Evolutionary conservation across 2,113 vertebrate species (phyloP), one percentile per base, ranked within the genome.

Genomic region (Pachyramphus minor): DNA sequence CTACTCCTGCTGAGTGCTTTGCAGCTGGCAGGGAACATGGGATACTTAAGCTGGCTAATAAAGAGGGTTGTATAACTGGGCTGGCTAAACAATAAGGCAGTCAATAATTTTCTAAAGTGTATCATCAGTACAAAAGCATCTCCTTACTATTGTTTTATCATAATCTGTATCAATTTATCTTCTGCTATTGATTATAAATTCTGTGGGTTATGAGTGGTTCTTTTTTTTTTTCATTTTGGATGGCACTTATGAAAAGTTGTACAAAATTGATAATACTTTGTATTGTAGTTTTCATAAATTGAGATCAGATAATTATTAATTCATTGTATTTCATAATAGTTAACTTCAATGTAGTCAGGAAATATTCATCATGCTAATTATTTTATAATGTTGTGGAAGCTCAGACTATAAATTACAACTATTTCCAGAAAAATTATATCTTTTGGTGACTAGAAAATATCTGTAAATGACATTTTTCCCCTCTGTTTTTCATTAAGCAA

Each of bases 11-110:
- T 30, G 4, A 62, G 31, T 28, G 30, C 42, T 47, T 7, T 56
- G 60, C 42, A 33, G 14, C 0, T 18, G 21, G 6, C 6, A 49
- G 24, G 4, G 21, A 62, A 1, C 37, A 12, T 2, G 22, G 18
- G 15, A 14, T 16, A 14, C n/a, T 33, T 5, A 41, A 45, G 20
- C 0, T 42, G 52, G 18, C 8, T 52, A 3, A 52, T 11, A 49
- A 8, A 30, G 2, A 41, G 13, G 2, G 9, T n/a, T 27, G 3
- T n/a, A 11, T 14, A 66, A 42, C 27, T 9, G 20, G 11, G 11
- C 14, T 56, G 50, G 14, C 33, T 77, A 56, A 76, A n/a, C 14
- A 12, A 8, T 19, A 21, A n/a, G 23, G 28, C 0, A 0, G 24
- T 59, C 19, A 49, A n/a, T 53, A 42, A 52, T 59, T 71, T 71